A percentile compares a stretch with the other conserved stretches of the same genome.
These are phyloP conservation scores for Coenonympha arcania DNA, from an alignment of 2,888 invertebrate species.

Conservation along the genomic window DNA sequence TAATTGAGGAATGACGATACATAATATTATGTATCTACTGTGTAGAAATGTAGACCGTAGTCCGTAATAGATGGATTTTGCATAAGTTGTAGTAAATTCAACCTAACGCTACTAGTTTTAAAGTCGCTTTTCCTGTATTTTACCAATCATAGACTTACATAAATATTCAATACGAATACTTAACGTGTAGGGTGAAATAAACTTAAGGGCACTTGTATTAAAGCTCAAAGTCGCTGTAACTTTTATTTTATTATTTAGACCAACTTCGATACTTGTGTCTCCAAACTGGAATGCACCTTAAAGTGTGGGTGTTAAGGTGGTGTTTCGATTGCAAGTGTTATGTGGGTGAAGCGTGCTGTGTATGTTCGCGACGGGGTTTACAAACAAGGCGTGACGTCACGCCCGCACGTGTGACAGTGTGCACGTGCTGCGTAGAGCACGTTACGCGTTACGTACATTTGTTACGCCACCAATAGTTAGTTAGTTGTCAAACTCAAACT, in stretches of 20 bases:
- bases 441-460: constrained; percentile 3
- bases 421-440: constrained; percentile 11
- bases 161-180: neutral
- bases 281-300: neutral
- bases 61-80: no score
- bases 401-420: constrained; percentile 8
- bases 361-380: constrained; percentile 12
- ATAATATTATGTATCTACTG: no score
- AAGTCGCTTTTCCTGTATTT: no score
- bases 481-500: no score
- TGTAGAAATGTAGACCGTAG: no score
- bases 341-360: neutral
- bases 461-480: neutral
- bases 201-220: neutral
- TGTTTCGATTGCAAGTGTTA: neutral
- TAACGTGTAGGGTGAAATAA: neutral
- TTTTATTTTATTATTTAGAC: no score
- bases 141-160: no score
- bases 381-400: constrained; percentile 22
- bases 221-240: neutral
- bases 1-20: neutral
- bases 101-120: no score
- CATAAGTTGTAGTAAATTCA: no score
- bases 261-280: neutral
- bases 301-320: neutral